Evolutionary conservation across 2,113 vertebrate genomes (phyloP).

Genomic region (Gobio gobio): DNA sequence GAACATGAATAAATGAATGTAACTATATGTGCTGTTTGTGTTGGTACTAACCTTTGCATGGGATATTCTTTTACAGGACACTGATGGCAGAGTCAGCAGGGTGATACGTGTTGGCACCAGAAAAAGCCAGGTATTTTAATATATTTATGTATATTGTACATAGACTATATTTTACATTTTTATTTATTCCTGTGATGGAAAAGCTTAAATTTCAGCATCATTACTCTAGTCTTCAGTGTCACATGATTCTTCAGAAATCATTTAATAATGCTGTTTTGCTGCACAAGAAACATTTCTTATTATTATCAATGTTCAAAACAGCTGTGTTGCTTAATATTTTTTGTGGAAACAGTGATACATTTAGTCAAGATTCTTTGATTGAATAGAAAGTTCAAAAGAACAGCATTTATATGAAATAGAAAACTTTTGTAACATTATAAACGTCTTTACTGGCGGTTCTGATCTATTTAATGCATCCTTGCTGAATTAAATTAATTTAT

Average conservation of each 20-base stretch:
- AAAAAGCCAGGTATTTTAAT: conserved; percentile 81
- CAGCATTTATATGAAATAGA: background rate
- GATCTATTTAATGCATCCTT: background rate
- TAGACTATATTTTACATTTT: background rate
- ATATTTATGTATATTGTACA: background rate
- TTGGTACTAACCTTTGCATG: background rate
- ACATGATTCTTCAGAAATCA: no score
- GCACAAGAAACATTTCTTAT: no score
- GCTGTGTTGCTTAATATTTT: background rate
- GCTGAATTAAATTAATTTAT: background rate
- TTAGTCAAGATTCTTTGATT: background rate
- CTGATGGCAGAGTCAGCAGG: conserved; percentile 65
- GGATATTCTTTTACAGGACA: conserved; percentile 62
- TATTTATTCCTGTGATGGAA: no score
- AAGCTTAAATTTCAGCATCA: no score
- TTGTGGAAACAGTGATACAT: background rate
- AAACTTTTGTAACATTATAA: background rate
- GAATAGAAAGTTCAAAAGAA: background rate
- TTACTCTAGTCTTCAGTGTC: no score
- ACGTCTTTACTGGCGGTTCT: background rate
- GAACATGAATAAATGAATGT: background rate
- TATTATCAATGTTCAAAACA: background rate
- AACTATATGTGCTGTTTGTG: background rate
- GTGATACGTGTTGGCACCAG: conserved; percentile 85
- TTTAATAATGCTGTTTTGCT: no score